Evolutionary conservation across 2,888 invertebrate genomes (phyloP).

Genomic region (Synergus gifuensis): DNA sequence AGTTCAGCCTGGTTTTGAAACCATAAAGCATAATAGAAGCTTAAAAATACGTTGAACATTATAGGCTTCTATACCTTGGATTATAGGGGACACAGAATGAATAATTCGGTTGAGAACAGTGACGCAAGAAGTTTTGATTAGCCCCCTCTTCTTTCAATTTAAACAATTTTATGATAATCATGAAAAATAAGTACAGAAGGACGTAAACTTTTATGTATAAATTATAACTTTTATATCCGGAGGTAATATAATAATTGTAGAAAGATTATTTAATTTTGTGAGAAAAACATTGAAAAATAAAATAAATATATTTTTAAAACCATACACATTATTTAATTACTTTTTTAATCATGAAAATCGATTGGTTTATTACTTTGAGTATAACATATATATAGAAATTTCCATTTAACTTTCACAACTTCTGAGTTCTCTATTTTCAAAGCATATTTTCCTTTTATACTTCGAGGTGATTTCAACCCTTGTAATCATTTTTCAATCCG

Average conservation of each 20-base stretch:
- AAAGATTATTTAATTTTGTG: not conserved
- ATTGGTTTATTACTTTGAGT: too few species aligned
- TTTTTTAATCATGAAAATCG: not conserved
- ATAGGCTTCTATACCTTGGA: slow-evolving; percentile 15
- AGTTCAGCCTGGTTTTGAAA: not conserved
- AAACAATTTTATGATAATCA: not conserved
- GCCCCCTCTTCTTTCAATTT: not conserved
- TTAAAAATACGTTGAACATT: slow-evolving; percentile 23
- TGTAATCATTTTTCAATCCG: not conserved
- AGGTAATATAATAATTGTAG: not conserved
- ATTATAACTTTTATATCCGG: not conserved
- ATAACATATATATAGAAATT: not conserved
- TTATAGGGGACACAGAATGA: slow-evolving; percentile 32
- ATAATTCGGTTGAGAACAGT: slow-evolving; percentile 29
- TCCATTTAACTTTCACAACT: not conserved
- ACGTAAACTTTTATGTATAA: too few species aligned
- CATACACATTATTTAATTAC: not conserved
- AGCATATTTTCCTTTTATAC: not conserved
- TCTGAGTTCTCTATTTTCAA: not conserved
- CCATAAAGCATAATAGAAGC: slow-evolving; percentile 18
- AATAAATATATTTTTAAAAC: not conserved
- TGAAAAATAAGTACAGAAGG: not conserved
- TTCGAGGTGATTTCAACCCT: not conserved
- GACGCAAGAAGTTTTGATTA: not conserved
- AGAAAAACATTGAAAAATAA: not conserved